phyloP scores from a whole-genome alignment of 2,113 vertebrate genomes.

The Engraulis encrasicolus region DNA sequence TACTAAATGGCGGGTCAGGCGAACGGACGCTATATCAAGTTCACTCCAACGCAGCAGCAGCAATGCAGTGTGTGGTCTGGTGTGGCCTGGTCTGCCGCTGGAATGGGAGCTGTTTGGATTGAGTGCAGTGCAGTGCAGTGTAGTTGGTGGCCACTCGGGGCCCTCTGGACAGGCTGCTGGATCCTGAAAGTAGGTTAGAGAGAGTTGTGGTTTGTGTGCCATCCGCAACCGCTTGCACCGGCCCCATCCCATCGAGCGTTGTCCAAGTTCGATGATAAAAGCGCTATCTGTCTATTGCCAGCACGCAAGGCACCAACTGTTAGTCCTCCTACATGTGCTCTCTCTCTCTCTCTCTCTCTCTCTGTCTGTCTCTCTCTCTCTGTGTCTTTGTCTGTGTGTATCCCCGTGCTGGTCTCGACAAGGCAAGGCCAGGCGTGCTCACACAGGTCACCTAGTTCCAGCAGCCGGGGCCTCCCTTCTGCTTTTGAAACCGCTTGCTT shows the following conservation, averaged over 20 bases:
- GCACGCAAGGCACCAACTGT: background rate
- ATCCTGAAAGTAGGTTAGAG: constrained; percentile 16
- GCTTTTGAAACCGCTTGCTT: background rate
- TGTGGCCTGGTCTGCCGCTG: constrained; percentile 4
- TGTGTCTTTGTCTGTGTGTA: background rate
- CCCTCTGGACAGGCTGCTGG: background rate
- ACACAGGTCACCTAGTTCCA: background rate
- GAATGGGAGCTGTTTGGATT: background rate
- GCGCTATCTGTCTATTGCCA: background rate
- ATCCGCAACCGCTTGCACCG: background rate
- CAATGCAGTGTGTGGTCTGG: too few relatives aligned
- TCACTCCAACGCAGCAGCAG: background rate
- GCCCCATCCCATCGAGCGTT: background rate
- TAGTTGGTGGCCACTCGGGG: background rate
- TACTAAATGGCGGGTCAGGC: background rate
- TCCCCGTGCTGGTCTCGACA: background rate
- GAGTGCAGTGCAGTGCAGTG: too few relatives aligned
- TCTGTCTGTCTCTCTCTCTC: constrained; percentile 6
- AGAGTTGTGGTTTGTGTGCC: too few relatives aligned
- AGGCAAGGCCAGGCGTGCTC: background rate
- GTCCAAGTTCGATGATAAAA: background rate
- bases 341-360: background rate
- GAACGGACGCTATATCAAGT: background rate
- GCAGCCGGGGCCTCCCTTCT: background rate
- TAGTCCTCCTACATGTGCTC: background rate